These are phyloP conservation scores for Meriones unguiculatus DNA, from an alignment of 2,113 vertebrate genomes.

Conservation along the genomic window DNA sequence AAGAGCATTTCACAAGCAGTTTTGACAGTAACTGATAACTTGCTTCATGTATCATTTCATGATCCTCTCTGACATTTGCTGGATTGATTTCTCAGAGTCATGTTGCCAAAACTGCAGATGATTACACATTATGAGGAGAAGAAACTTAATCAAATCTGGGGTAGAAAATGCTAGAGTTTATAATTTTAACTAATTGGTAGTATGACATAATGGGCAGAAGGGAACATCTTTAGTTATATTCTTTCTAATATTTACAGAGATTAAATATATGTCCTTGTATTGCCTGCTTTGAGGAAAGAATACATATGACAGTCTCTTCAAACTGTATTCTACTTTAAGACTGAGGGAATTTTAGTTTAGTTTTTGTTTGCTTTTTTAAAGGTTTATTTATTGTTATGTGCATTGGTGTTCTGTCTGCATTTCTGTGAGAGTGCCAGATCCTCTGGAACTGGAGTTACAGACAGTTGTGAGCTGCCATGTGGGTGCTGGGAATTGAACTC, in stretches of 20 bases:
- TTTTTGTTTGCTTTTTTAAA: not conserved
- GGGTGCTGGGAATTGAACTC: no score
- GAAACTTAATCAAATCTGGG: not conserved
- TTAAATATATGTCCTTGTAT: slow-evolving; percentile 15
- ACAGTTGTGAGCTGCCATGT: no score
- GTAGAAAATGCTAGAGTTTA: not conserved
- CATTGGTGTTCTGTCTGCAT: no score
- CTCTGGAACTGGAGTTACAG: no score
- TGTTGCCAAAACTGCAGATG: not conserved
- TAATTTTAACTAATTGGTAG: not conserved
- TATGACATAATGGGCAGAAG: not conserved
- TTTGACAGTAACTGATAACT: not conserved
- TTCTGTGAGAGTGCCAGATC: no score
- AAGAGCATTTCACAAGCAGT: slow-evolving; percentile 37
- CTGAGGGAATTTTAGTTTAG: not conserved
- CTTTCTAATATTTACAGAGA: not conserved
- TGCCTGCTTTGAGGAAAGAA: not conserved
- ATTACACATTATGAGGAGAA: not conserved
- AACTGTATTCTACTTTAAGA: not conserved
- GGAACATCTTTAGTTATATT: not conserved
- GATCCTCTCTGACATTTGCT: not conserved
- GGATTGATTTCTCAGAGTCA: slow-evolving; percentile 24
- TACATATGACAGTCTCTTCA: slow-evolving; percentile 6
- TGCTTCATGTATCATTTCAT: not conserved
- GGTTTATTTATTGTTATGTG: no score